Conservation (phyloP, 2,797 vertebrate genomes). For the Pelobates cultripes region DNA sequence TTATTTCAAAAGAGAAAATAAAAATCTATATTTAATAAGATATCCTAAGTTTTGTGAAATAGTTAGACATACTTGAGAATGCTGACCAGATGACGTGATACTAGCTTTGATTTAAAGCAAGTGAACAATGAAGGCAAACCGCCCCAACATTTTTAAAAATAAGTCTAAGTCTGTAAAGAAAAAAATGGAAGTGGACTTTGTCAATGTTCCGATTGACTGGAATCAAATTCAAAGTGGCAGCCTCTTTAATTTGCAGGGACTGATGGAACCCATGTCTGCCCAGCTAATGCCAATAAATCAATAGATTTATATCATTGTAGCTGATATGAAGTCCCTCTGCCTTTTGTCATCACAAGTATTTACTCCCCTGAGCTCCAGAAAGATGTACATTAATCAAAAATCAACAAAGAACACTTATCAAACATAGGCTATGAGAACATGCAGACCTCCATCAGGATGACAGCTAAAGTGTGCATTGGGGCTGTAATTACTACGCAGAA, state of each 20-base stretch:
- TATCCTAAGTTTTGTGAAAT: no score
- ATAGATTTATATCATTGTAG: slow-evolving; percentile 74
- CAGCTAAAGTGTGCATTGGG: slow-evolving; percentile 79
- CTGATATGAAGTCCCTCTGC: slow-evolving; percentile 79
- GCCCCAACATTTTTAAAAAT: no score
- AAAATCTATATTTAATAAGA: no score
- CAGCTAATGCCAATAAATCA: slow-evolving; percentile 83
- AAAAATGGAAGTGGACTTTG: neutral
- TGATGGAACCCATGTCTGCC: slow-evolving; percentile 77
- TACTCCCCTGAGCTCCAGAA: slow-evolving; percentile 74
- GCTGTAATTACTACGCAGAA: slow-evolving; percentile 83
- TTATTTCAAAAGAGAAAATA: no score
- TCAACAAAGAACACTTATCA: slow-evolving; percentile 85
- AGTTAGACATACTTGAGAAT: no score
- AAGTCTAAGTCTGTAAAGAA: no score
- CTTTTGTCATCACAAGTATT: slow-evolving; percentile 81
- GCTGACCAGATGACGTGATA: no score
- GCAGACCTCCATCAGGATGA: slow-evolving; percentile 79
- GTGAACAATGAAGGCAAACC: no score
- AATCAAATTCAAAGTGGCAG: slow-evolving; percentile 6
- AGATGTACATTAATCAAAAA: slow-evolving; percentile 82
- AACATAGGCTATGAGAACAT: slow-evolving; percentile 76
- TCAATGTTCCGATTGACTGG: neutral
- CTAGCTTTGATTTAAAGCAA: no score
- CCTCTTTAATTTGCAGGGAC: slow-evolving; percentile 63